A percentile compares a stretch with the other conserved stretches of the same genome.
Evolutionary conservation across 2,113 vertebrate species (phyloP).

Genomic region (Gambusia holbrooki): DNA sequence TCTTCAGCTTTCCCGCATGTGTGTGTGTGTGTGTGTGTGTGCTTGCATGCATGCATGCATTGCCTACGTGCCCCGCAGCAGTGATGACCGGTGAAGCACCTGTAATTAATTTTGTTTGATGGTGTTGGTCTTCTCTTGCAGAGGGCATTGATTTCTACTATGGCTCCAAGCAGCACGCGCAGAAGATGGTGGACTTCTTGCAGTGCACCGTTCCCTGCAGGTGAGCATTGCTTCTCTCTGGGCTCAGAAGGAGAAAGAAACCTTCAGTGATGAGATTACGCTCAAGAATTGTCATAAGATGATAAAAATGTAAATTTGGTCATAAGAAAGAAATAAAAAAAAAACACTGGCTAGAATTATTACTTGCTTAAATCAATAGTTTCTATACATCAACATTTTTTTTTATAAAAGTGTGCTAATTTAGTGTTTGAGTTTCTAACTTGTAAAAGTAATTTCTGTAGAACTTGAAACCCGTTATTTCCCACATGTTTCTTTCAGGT

Average conservation of each 20-base stretch:
- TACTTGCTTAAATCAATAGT: neutral
- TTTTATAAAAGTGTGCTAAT: no score
- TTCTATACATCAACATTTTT: no score
- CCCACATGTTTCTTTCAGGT: conserved; percentile 73
- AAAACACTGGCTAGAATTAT: neutral
- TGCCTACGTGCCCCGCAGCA: neutral
- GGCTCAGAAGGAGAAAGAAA: neutral
- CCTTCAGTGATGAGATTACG: neutral
- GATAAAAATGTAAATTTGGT: neutral
- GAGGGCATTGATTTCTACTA: conserved; percentile 99
- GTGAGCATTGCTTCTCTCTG: conserved; percentile 69
- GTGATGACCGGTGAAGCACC: neutral
- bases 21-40: conserved; percentile 1
- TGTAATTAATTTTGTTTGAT: conserved; percentile 41
- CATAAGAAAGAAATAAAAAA: no score
- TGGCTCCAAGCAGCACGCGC: conserved; percentile 91
- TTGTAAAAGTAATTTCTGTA: neutral
- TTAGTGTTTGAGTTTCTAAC: neutral
- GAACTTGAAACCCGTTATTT: neutral
- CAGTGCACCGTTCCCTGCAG: conserved; percentile 94
- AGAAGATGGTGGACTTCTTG: conserved; percentile 98
- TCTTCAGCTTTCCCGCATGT: conserved; percentile 13
- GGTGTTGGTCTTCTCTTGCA: conserved; percentile 63
- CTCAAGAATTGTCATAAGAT: neutral
- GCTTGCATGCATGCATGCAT: conserved; percentile 2